These are phyloP conservation scores for Sula dactylatra DNA, from an alignment of 2,113 vertebrate genomes.

Conservation along the genomic window DNA sequence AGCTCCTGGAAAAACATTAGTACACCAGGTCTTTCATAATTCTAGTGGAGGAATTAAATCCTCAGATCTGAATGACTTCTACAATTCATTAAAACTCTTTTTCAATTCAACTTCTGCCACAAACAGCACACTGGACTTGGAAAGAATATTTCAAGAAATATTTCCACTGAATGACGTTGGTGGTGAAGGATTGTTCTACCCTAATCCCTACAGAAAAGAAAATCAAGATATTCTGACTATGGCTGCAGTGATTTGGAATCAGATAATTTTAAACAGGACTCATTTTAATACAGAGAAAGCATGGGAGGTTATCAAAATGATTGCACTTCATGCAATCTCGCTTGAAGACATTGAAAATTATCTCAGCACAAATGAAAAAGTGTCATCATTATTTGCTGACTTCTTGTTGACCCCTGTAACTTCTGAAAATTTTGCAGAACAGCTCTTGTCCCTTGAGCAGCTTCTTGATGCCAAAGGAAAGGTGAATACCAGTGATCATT, in stretches of 20 bases:
- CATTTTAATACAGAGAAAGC: conserved; percentile 18
- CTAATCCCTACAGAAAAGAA: neutral
- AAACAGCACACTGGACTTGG: neutral
- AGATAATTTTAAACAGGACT: neutral
- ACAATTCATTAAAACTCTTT: neutral
- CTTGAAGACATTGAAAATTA: conserved; percentile 26
- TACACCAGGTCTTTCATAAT: neutral
- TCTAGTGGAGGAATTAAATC: neutral
- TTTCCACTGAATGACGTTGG: neutral
- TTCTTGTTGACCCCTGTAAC: neutral
- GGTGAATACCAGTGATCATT: neutral
- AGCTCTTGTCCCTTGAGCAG: neutral
- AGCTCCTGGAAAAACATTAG: neutral
- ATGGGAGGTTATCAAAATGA: conserved; percentile 47
- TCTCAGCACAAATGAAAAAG: neutral
- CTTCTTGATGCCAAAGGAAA: neutral
- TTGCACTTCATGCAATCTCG: neutral
- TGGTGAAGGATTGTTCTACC: neutral
- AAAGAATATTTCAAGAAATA: neutral
- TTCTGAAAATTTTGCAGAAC: conserved; percentile 8
- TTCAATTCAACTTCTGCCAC: neutral
- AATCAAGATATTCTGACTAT: conserved; percentile 3
- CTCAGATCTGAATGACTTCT: neutral
- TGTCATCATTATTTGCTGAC: conserved; percentile 37
- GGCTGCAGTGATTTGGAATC: conserved; percentile 42